phyloP scores from a whole-genome alignment of 53 echinoderm and acorn worm genomes.

The Pentamera pediparva region DNA sequence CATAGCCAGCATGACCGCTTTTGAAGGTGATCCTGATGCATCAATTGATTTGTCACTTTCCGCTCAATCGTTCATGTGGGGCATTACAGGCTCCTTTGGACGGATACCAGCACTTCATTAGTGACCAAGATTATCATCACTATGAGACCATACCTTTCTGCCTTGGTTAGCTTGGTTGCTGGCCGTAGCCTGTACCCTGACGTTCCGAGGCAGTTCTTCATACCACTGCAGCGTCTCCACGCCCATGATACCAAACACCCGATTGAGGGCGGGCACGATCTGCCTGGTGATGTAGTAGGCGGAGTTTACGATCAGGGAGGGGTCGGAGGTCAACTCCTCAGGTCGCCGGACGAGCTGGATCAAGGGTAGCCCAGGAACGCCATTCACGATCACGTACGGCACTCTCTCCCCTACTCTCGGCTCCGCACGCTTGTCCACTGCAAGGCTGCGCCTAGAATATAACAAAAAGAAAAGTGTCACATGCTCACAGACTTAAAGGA shows the following conservation, averaged over 20 bases:
- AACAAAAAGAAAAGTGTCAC: background rate
- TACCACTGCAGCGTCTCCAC: slow-evolving; percentile 87
- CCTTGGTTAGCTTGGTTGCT: background rate
- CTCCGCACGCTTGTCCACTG: slow-evolving; percentile 69
- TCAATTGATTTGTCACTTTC: background rate
- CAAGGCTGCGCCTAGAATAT: slow-evolving; percentile 54
- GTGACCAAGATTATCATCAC: background rate
- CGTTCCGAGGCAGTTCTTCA: slow-evolving; percentile 63
- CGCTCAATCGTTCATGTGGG: background rate
- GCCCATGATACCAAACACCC: slow-evolving; percentile 86
- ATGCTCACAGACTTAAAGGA: no score
- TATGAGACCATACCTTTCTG: slow-evolving; percentile 3
- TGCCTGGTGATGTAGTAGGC: slow-evolving; percentile 92
- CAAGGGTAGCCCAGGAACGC: slow-evolving; percentile 80
- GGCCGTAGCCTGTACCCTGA: background rate
- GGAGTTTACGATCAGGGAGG: slow-evolving; percentile 69
- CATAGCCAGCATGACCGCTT: no score
- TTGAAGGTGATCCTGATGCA: no score
- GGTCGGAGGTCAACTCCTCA: slow-evolving; percentile 60
- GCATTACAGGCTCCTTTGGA: background rate
- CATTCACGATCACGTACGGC: slow-evolving; percentile 86
- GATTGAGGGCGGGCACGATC: slow-evolving; percentile 78
- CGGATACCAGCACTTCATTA: background rate
- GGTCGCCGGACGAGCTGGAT: slow-evolving; percentile 88
- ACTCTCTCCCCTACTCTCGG: slow-evolving; percentile 87